Base-by-base conservation (phyloP, 2,797 vertebrate genomes). In the Fundulus diaphanus region DNA sequence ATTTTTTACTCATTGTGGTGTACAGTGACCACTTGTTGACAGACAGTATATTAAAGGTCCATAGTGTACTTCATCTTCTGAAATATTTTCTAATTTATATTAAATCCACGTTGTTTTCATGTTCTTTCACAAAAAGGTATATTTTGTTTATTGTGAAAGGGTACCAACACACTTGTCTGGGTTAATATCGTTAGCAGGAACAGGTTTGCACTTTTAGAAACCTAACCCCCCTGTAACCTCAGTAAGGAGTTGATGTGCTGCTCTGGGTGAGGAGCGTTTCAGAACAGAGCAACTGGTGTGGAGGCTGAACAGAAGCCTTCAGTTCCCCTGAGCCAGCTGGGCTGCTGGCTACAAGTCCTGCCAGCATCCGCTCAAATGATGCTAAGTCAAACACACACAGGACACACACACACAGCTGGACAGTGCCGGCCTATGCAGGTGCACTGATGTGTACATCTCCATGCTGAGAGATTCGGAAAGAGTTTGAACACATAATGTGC, bases 301-400 rank as follows among this genome's bases (percentile, higher is more conserved):
- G 73, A 86, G 83, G 73, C 85, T 71, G 84, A 89, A 92, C 83
- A 92, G 88, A 91, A 71, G 78, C 80, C 80, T 85, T 82, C 71
- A 90, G 85, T 93, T 90, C 85, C 82, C 57, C 74, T 1, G 74
- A 79, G 83, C 76, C 92, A 93, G 91, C 91, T 92, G 90, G 86
- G 80, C 87, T 90, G 80, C 85, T 91, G 89, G 90, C 86, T 82
- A 24, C 1, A 3, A 82, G 84, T 82, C 78, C 73, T 11, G 31
- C 46, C 52, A 70, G 35, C 66, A 61, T 78, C 82, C 80, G 81
- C 44, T 54, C 46, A 72, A 37, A 79, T 74, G 74, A 92, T 63
- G 42, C 78, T 68, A 77, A 90, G 81, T 85, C 74, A 77, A 84
- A 83, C 63, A 57, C 71, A 82, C 70, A 33, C 67, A 66, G 44